phyloP scores from a whole-genome alignment of 2,113 vertebrate species.

The Vidua macroura region DNA sequence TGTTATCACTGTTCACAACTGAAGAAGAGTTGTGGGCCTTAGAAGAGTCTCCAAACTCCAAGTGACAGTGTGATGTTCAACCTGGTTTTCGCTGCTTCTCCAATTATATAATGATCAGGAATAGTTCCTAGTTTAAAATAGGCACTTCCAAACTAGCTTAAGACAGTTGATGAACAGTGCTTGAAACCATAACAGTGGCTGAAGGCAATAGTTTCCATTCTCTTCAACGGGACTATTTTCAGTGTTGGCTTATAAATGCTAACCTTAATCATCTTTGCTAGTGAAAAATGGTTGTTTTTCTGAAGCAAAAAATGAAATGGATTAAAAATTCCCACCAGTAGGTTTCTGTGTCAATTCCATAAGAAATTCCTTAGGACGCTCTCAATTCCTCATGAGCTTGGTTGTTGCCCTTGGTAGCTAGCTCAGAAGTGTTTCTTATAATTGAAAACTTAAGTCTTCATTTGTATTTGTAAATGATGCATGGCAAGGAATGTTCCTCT shows the following conservation, averaged over 20 bases:
- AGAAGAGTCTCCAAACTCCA: not conserved
- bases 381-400: not conserved
- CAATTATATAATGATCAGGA: not conserved
- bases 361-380: not conserved
- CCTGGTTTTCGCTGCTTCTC: not conserved
- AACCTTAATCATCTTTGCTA: not conserved
- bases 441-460: constrained; percentile 22
- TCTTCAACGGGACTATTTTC: not conserved
- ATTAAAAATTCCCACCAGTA: not conserved
- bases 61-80: not conserved
- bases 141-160: not conserved
- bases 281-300: not conserved
- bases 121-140: not conserved
- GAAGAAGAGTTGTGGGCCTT: not conserved
- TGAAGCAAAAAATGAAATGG: not conserved
- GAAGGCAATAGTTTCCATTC: not conserved
- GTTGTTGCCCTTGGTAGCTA: not conserved
- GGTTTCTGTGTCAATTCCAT: not conserved
- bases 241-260: not conserved
- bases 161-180: not conserved
- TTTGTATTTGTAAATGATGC: constrained; percentile 2
- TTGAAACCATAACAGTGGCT: not conserved
- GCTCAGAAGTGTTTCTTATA: not conserved
- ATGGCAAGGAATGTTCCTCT: not conserved
- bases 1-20: not conserved